Evolutionary conservation across 2,888 invertebrate genomes (phyloP).

Genomic region (Leptopilina drosophilae): DNA sequence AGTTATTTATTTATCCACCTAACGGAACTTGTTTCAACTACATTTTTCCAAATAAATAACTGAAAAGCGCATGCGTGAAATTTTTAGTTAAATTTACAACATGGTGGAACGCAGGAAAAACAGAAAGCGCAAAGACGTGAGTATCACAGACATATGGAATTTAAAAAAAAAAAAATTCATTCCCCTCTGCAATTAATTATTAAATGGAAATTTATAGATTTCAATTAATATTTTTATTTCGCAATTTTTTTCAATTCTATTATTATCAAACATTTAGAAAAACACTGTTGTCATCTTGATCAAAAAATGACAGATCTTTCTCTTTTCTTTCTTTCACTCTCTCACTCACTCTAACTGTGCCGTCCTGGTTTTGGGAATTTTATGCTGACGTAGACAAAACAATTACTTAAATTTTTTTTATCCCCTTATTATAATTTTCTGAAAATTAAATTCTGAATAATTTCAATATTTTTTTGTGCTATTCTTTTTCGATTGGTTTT

Average conservation of each 20-base stretch:
- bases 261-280: no score
- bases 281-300: no score
- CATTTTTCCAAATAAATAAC: background rate
- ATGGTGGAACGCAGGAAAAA: constrained; percentile 83
- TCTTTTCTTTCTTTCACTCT: constrained; percentile 33
- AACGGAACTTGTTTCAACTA: no score
- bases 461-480: no score
- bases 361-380: background rate
- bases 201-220: no score
- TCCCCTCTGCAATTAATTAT: background rate
- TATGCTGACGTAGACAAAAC: constrained; percentile 35
- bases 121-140: constrained; percentile 83
- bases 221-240: background rate
- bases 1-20: no score
- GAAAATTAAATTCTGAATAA: no score
- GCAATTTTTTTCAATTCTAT: constrained; percentile 21
- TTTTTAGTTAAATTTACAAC: constrained; percentile 68
- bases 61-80: constrained; percentile 57
- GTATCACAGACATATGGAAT: constrained; percentile 61
- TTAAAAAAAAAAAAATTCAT: constrained; percentile 22
- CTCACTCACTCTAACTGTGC: no score
- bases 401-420: no score
- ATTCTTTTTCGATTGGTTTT: no score
- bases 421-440: no score
- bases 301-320: constrained; percentile 9